Evolutionary conservation across 1,140 invertebrate genomes (phyloP), one percentile per base, ranked within the genome.

Genomic region (Lepidurus packardi): DNA sequence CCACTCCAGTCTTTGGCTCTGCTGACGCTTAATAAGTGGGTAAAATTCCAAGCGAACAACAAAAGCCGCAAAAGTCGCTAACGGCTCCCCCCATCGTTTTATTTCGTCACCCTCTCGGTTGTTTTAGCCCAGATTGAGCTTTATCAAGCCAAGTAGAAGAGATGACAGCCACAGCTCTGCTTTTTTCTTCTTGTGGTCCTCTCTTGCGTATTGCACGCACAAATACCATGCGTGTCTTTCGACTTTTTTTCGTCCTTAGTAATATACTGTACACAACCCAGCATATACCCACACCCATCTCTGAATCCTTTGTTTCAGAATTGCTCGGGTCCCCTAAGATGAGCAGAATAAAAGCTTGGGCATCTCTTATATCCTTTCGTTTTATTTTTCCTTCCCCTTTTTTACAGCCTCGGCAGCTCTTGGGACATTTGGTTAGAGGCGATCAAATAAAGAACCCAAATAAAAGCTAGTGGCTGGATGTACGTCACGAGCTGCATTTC

Each of bases 101-200:
- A 6, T 21, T 16, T n/a, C 21, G 13, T 9, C 53, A 7, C 16
- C 21, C 9, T 65, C 53, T 65, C 53, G 9, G 53, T 65, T 65
- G 53, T 65, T 65, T 65, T 21, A 9, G 53, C 13, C 53, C 13
- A 65, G 53, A 65, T 65, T 65, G 53, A 65, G 53, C 53, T 65
- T 65, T 65, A 16, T 65, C 21, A n/a, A 65, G 21, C 53, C 16
- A 65, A 21, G 53, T n/a, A 65, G 21, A 13, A 65, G 53, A 65
- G 53, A 65, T 65, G 53, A 16, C 53, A 65, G 21, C 1, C 0
- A 21, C 53, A 47, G 10, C 10, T 16, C 10, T 47, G 10, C 0
- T 16, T 16, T 47, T 16, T 47, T 47, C 21, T 16, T 65, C 3
- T 3, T 21, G 16, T 65, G 16, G 5, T 47, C 10, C 10, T 16